Evolutionary conservation across 35 echinoderm and acorn worm species (phyloP), one percentile per base, ranked within the genome.

Genomic region (Eucidaris tribuloides): DNA sequence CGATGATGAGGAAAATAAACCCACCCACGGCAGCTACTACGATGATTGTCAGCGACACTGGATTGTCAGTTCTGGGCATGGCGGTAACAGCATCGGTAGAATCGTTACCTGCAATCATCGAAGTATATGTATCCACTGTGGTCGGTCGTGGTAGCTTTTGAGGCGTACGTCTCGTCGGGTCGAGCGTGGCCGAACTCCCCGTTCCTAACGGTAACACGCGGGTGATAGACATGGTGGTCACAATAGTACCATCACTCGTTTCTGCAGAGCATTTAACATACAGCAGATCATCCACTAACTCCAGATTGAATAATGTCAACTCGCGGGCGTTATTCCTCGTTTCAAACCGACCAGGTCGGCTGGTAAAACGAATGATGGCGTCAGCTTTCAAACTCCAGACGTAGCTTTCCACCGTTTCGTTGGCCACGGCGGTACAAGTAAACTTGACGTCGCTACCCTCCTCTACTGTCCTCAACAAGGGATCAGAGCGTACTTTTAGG

Each of bases 341-440:
- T 23, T 40, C 24, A 44, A 74, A 74, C n/a, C 68, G 29, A 3
- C 40, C 68, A 42, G 41, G 33, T 22, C 37, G 19, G 35, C 68
- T 44, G 3, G 44, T 33, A 25, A 74, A 74, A 22, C 68, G 68
- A 24, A 74, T 43, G 9, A 74, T 40, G 9, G 68, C 68, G 44
- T 74, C 68, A 22, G 68, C 68, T 44, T 44, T 74, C 34, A 74
- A 44, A 74, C 68, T 74, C 68, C 68, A 74, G n/a, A 74, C 9
- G 68, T 74, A 74, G 20, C 68, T 74, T 40, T 74, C 68, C 3
- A 74, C 44, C 13, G 33, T n/a, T 38, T 44, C 34, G 37, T 74
- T 44, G 35, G 68, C 68, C n/a, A 42, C 41, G 18, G 68, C 68
- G 24, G 68, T 74, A 40, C 68, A 74, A 24, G 14, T 74, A 24